Percentiles rank a stretch among this genome's conserved stretches.
These are phyloP conservation scores for Trichacis sp. DNA, from an alignment of 2,888 invertebrate species.

Conservation along the genomic window DNA sequence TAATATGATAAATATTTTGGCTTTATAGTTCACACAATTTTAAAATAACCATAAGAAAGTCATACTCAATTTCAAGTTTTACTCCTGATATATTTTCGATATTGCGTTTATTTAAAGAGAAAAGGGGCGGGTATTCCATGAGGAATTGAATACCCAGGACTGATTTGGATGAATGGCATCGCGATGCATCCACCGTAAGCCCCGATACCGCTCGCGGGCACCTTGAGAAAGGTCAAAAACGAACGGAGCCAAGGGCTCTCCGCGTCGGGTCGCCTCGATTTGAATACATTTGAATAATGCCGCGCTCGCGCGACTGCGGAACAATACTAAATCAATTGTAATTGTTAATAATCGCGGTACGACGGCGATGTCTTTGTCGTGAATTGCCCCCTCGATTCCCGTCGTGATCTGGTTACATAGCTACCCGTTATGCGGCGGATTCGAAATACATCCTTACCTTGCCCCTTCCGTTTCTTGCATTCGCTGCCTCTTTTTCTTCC, in stretches of 20 bases:
- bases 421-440: conserved; percentile 60
- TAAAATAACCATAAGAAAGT: too few species aligned
- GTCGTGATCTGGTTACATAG: conserved; percentile 61
- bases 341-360: conserved; percentile 63
- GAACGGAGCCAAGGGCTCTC: background rate
- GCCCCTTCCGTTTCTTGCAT: conserved; percentile 38
- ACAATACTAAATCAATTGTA: conserved; percentile 61
- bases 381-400: conserved; percentile 16
- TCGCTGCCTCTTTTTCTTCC: background rate
- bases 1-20: too few species aligned
- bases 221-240: conserved; percentile 3
- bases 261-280: conserved; percentile 41
- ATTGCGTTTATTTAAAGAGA: too few species aligned
- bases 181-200: background rate
- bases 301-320: conserved; percentile 37
- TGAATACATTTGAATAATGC: conserved; percentile 62
- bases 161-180: background rate
- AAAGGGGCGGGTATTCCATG: too few species aligned
- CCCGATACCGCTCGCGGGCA: background rate
- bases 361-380: conserved; percentile 24
- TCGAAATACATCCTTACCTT: conserved; percentile 54
- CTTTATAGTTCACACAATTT: too few species aligned
- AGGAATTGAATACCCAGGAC: too few species aligned
- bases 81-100: too few species aligned
- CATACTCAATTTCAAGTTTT: too few species aligned